These are phyloP conservation scores for Nomia melanderi DNA, from an alignment of 1,140 invertebrate genomes.

Conservation along the genomic window DNA sequence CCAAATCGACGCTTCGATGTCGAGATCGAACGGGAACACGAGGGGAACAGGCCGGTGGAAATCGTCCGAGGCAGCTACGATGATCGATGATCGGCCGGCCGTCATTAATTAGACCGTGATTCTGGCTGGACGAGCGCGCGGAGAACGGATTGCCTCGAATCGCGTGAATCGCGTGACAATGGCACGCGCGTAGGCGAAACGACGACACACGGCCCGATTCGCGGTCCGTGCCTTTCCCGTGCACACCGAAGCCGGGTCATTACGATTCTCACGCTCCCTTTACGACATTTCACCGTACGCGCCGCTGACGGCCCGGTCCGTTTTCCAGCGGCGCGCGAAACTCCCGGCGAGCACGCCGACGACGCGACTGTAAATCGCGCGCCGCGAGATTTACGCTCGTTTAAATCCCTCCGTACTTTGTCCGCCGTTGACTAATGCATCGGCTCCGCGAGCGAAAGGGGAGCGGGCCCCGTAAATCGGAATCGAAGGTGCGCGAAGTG, in stretches of 20 bases:
- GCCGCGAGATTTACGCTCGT: neutral
- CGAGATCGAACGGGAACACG: no score
- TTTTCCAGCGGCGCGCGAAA: neutral
- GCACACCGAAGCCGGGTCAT: slow-evolving; percentile 37
- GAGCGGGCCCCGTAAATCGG: neutral
- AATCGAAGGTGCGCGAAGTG: neutral
- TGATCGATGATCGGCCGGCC: neutral
- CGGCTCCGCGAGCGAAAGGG: neutral
- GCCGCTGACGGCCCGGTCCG: neutral
- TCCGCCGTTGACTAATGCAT: neutral
- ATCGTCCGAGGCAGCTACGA: neutral
- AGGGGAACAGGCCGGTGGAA: neutral
- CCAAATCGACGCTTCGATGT: no score
- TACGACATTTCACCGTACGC: slow-evolving; percentile 28
- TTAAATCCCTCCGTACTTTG: neutral
- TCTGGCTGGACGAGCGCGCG: neutral
- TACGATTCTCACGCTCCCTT: slow-evolving; percentile 63
- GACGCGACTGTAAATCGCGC: neutral
- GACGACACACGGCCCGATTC: neutral
- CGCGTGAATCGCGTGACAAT: slow-evolving; percentile 11
- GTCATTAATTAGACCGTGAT: neutral
- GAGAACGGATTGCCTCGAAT: neutral
- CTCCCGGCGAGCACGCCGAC: neutral
- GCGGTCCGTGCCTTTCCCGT: neutral
- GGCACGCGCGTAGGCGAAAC: neutral